A percentile compares a stretch with the other conserved stretches of the same genome.
These are phyloP conservation scores for Aphis gossypii DNA, from an alignment of 1,140 invertebrate genomes.

Conservation along the genomic window DNA sequence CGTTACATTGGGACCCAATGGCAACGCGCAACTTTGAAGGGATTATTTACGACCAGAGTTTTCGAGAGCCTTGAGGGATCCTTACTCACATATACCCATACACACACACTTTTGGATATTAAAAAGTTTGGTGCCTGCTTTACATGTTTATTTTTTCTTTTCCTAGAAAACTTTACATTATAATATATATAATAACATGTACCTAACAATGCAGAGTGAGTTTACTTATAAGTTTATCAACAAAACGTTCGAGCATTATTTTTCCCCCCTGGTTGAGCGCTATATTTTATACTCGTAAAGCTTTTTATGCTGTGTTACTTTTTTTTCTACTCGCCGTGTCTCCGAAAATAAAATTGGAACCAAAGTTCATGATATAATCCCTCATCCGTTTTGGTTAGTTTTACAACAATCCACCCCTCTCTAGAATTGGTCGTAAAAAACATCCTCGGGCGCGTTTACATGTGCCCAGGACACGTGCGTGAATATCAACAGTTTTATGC, in stretches of 20 bases:
- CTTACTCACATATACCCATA: constrained; percentile 27
- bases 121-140: constrained; percentile 53
- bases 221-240: constrained; percentile 57
- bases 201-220: constrained; percentile 46
- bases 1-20: constrained; percentile 51
- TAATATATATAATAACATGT: constrained; percentile 32
- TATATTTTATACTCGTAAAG: constrained; percentile 51
- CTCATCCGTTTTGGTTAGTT: constrained; percentile 50
- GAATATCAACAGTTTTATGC: constrained; percentile 49
- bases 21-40: constrained; percentile 54
- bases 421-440: constrained; percentile 37
- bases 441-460: neutral
- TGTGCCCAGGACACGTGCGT: constrained; percentile 2
- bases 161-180: constrained; percentile 43
- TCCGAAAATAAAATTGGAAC: constrained; percentile 34
- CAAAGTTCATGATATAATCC: constrained; percentile 46
- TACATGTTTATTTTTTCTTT: constrained; percentile 41
- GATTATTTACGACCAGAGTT: constrained; percentile 54
- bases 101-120: constrained; percentile 45
- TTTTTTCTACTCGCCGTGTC: constrained; percentile 13
- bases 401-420: constrained; percentile 11
- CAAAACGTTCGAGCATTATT: constrained; percentile 46
- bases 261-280: constrained; percentile 20
- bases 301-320: constrained; percentile 48
- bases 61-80: constrained; percentile 56